Base-by-base conservation (phyloP, 2,113 vertebrate species). In the Arizona elegans region DNA sequence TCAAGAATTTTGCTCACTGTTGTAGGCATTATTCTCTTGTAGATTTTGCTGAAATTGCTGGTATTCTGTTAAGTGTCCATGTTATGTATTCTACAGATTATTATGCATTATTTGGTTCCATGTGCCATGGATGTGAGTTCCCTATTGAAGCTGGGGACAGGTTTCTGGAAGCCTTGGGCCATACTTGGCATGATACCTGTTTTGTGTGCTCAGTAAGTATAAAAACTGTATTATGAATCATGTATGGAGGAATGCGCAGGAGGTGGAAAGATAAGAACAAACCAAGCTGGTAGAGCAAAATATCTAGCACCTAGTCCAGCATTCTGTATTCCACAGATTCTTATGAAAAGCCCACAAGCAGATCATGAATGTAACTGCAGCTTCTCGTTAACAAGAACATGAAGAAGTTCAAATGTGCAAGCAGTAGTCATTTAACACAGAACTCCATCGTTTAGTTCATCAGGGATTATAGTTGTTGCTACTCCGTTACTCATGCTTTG, bases 171-270 rank as follows among this genome's bases (percentile, higher is more conserved):
- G 99, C 99, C 38, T 95, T 99, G 89, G 99, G 99, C 54, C 98
- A 97, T 95, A 99, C 98, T 96, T 99, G 99, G 99, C 99, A 99
- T 7, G 99, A 99, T 95, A 99, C 99, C 94, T 99, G 99, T 97
- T 99, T 99, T 92, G 99, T 99, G 17, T 99, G 99, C 93, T 97
- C 98, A 0, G 99, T 99, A 98, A 97, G 97, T 98, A 92, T 93
- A 93, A 92, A 91, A 85, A 89, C 24, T 62, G n/a, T 47, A 1
- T 6, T 58, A 33, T 91, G 2, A 23, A 17, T 38, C 70, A 75
- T 19, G 15, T 75, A 75, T 38, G 70, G n/a, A 19, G n/a, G 70
- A 75, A 81, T 81, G 75, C 43, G 75, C 75, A 81, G 75, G 33
- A 43, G 75, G 33, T 43, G 3, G 17, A 81, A 81, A 81, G 75